Percentiles rank a stretch among this genome's conserved stretches.
Conservation (phyloP, 2,888 invertebrate genomes). For the Parnassius smintheus region DNA sequence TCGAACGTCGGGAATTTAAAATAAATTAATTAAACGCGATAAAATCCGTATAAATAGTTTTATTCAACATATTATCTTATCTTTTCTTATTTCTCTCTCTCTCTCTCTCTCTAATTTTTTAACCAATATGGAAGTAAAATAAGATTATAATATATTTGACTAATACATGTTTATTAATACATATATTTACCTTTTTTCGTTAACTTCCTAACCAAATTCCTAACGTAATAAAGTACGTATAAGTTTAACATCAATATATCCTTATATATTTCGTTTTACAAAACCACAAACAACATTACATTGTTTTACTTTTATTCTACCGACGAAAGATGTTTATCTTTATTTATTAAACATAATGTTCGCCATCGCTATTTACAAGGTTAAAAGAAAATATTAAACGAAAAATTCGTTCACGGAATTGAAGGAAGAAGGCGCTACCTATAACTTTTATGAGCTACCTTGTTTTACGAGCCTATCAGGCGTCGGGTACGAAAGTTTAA, state of each 20-base stretch:
- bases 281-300: background rate
- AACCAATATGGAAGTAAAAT: too few species aligned
- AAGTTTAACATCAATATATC: background rate
- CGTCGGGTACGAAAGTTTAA: constrained; percentile 20
- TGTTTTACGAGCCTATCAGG: constrained; percentile 25
- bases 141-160: too few species aligned
- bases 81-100: too few species aligned
- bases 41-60: too few species aligned
- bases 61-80: too few species aligned
- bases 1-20: too few species aligned
- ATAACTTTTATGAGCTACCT: constrained; percentile 24
- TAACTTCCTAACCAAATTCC: background rate
- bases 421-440: constrained; percentile 17
- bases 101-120: too few species aligned
- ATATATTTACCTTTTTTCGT: background rate
- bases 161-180: too few species aligned
- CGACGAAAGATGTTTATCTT: background rate
- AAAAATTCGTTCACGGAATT: constrained; percentile 15
- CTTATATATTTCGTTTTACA: background rate
- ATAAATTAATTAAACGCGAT: too few species aligned
- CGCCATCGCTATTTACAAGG: constrained; percentile 1
- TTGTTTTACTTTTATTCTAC: background rate
- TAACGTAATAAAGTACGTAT: background rate
- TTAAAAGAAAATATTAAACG: constrained; percentile 16
- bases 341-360: constrained; percentile 9